Evolutionary conservation across 2,113 vertebrate species (phyloP).

Genomic region (Chascanopsetta lugubris): DNA sequence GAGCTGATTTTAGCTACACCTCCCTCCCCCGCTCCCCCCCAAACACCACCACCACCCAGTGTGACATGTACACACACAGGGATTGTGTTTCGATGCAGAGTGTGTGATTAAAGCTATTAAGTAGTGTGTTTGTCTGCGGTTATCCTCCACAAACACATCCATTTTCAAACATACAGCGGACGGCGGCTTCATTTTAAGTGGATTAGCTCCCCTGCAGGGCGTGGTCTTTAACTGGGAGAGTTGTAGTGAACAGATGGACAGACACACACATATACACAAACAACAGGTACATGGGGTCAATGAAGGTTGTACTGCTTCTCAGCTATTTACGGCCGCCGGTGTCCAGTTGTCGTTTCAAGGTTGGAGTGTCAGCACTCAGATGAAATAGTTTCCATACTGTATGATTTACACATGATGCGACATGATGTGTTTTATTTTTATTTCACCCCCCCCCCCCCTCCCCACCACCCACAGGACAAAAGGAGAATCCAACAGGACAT

Average conservation of each 20-base stretch:
- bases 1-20: constrained; percentile 41
- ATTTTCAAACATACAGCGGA: not conserved
- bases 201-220: not conserved
- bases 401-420: constrained; percentile 13
- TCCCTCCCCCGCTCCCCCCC: too few relatives aligned
- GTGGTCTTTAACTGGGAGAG: not conserved
- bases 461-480: constrained; percentile 87
- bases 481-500: constrained; percentile 96
- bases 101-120: constrained; percentile 11
- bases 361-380: constrained; percentile 31
- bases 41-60: too few relatives aligned
- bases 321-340: constrained; percentile 34
- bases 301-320: not conserved
- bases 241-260: constrained; percentile 14
- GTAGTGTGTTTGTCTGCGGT: constrained; percentile 5
- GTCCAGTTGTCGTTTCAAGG: constrained; percentile 40
- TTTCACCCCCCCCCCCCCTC: too few relatives aligned
- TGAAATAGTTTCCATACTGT: constrained; percentile 47
- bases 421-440: constrained; percentile 21
- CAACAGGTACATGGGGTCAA: constrained; percentile 22
- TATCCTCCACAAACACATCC: constrained; percentile 1
- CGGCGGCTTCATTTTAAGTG: not conserved
- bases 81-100: constrained; percentile 2
- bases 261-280: constrained; percentile 1
- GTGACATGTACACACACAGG: constrained; percentile 13